Evolutionary conservation across 2,797 vertebrate species (phyloP), one percentile per base, ranked within the genome.

Genomic region (Glossophaga mutica): DNA sequence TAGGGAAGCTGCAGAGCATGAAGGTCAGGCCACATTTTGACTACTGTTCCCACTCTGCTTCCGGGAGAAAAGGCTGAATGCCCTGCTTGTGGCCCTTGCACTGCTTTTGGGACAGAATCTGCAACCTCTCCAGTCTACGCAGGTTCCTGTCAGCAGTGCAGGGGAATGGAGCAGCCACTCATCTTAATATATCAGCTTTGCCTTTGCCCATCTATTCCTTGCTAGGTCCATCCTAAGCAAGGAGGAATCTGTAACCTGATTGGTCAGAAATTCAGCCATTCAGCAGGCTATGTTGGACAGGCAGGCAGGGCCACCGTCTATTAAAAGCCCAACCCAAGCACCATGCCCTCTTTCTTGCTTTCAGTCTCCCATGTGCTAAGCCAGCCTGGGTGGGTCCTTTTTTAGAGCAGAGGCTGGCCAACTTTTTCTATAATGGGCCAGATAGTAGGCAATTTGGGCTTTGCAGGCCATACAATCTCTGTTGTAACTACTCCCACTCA

Each of bases 1-100:
- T 39, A 57, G n/a, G 10, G 24, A 85, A 79, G 50, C 24, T 5
- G 1, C 24, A 81, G 10, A 68, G n/a, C n/a, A 11, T 10, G 24
- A 59, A 16, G 48, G 3, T 32, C 39, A n/a, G 70, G 37, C 18
- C 29, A 9, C 5, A 1, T 8, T 62, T 55, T n/a, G 71, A 48
- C 37, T 15, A 32, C 32, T 37, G 9, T 67, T 42, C 50, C 65
- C 9, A 21, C 26, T 44, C 39, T 57, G 39, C 24, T 6, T 59
- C 19, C 5, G 21, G 32, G 3, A 16, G 24, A 22, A n/a, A 5
- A 67, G 52, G 37, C 6, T 19, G 29, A 78, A 44, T 16, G 22
- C 24, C 21, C n/a, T 9, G 16, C n/a, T 55, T 22, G 0, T 7
- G 62, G 79, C 12, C 21, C 8, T 55, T 7, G 10, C 3, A 4